These are phyloP conservation scores for Agriopis marginaria DNA, from an alignment of 2,888 invertebrate genomes.

Conservation along the genomic window DNA sequence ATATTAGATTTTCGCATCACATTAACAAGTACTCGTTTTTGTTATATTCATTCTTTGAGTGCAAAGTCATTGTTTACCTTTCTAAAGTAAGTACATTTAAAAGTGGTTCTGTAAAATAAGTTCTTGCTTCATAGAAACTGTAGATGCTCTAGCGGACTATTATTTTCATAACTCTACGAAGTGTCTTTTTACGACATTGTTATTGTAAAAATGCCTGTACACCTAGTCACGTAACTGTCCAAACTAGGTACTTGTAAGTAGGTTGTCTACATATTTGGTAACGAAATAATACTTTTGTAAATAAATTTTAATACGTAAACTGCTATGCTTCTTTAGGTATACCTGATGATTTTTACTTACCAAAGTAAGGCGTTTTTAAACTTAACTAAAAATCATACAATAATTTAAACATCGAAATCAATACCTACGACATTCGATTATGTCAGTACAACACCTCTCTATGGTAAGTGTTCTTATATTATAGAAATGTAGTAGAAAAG, in stretches of 20 bases:
- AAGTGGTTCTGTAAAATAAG: neutral
- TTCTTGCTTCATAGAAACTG: constrained; percentile 17
- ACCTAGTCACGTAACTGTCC: constrained; percentile 54
- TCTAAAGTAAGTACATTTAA: neutral
- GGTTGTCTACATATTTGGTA: constrained; percentile 33
- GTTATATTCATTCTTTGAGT: too few relatives aligned
- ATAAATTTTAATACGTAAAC: constrained; percentile 47
- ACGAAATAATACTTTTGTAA: constrained; percentile 37
- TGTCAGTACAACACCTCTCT: too few relatives aligned
- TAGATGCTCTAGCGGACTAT: constrained; percentile 35
- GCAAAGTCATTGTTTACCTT: too few relatives aligned
- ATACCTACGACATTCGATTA: too few relatives aligned
- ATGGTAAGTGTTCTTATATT: neutral
- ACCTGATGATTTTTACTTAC: constrained; percentile 32
- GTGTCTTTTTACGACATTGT: constrained; percentile 58
- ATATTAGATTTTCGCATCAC: too few relatives aligned
- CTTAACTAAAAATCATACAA: neutral
- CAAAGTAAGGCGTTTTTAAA: neutral
- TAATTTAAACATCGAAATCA: neutral
- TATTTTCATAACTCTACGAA: constrained; percentile 46
- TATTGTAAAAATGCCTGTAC: constrained; percentile 56
- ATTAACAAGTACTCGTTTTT: too few relatives aligned
- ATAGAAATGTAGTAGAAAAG: neutral
- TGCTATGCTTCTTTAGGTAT: constrained; percentile 55
- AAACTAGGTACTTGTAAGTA: constrained; percentile 50